These are phyloP conservation scores for Molossus molossus DNA, from an alignment of 2,797 vertebrate species.

Conservation along the genomic window DNA sequence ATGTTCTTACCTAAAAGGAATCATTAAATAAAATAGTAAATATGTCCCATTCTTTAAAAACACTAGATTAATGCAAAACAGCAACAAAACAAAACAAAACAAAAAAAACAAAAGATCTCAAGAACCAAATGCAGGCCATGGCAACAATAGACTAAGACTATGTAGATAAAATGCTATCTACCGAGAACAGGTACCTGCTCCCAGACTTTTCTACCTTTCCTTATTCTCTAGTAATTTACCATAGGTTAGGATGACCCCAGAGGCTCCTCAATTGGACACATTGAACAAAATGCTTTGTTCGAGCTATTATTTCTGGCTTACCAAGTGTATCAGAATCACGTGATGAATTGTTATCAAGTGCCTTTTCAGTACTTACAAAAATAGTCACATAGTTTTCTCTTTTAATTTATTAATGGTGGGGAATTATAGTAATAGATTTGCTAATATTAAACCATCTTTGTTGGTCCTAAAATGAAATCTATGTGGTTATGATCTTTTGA, in stretches of 20 bases:
- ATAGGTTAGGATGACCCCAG: background rate
- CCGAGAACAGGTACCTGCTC: background rate
- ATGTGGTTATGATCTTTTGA: constrained; percentile 57
- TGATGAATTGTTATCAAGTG: constrained; percentile 69
- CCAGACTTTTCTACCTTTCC: constrained; percentile 16
- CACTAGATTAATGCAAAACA: constrained; percentile 13
- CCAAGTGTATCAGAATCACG: constrained; percentile 50
- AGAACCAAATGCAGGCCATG: background rate
- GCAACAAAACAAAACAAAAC: background rate
- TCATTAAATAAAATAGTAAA: constrained; percentile 57
- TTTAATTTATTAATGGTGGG: constrained; percentile 62
- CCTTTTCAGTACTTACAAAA: constrained; percentile 44
- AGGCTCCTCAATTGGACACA: constrained; percentile 54
- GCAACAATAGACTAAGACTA: background rate
- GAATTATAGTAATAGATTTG: constrained; percentile 58
- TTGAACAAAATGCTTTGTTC: constrained; percentile 61
- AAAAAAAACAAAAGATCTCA: constrained; percentile 23
- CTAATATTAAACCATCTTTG: constrained; percentile 24
- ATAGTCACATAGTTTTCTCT: constrained; percentile 57
- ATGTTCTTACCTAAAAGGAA: constrained; percentile 48
- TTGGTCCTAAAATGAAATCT: constrained; percentile 57
- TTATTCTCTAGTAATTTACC: constrained; percentile 58
- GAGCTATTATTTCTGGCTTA: constrained; percentile 65
- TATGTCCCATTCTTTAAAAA: constrained; percentile 40
- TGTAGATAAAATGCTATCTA: constrained; percentile 29